These are phyloP conservation scores for Manacus vitellinus DNA, from an alignment of 2,113 vertebrate genomes.

Conservation along the genomic window DNA sequence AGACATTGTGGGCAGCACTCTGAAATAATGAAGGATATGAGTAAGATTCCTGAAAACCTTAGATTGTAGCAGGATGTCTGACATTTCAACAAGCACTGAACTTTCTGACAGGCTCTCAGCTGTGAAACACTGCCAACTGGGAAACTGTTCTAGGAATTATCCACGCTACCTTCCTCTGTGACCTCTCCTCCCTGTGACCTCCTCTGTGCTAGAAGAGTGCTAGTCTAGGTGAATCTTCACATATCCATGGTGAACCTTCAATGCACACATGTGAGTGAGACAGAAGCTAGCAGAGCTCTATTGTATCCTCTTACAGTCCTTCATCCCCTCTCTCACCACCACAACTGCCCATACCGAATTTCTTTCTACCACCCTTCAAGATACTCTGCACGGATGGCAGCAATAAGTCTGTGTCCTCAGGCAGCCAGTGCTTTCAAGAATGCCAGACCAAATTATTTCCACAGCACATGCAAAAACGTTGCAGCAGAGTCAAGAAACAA, in stretches of 20 bases:
- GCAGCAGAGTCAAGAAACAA: not conserved
- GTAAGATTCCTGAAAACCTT: not conserved
- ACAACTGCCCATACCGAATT: not conserved
- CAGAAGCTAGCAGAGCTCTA: not conserved
- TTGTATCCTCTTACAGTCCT: not conserved
- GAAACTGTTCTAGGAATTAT: not conserved
- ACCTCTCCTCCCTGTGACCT: not conserved
- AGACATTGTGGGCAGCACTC: not conserved
- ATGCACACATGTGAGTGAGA: not conserved
- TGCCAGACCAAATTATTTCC: not conserved
- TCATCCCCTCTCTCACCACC: not conserved
- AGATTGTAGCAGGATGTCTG: fast-evolving
- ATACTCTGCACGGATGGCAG: not conserved
- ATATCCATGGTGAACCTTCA: not conserved
- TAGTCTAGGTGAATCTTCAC: not conserved
- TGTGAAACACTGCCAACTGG: not conserved
- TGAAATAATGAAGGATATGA: not conserved
- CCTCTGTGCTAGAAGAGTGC: not conserved
- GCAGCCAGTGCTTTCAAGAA: not conserved
- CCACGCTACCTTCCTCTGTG: not conserved
- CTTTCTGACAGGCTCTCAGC: not conserved
- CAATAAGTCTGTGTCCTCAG: not conserved
- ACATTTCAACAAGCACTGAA: not conserved
- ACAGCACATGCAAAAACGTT: not conserved
- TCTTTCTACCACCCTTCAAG: not conserved